These are phyloP conservation scores for Callimorpha dominula DNA, from an alignment of 2,888 invertebrate species.

Conservation along the genomic window DNA sequence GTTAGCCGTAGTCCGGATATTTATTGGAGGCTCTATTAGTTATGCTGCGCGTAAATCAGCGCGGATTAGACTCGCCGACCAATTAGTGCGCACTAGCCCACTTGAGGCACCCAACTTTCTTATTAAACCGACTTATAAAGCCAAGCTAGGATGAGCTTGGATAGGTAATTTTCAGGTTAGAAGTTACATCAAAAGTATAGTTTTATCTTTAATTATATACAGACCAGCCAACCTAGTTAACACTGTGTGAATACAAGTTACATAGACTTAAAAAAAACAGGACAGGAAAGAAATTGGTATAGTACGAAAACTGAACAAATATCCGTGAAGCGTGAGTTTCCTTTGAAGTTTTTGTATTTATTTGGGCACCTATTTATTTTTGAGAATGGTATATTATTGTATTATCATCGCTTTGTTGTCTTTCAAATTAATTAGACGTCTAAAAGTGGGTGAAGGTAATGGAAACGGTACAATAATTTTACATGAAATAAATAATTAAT, in stretches of 20 bases:
- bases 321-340: not conserved
- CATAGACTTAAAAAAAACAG: not conserved
- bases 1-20: slow-evolving; percentile 31
- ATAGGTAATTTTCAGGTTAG: not conserved
- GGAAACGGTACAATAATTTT: not conserved
- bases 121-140: slow-evolving; percentile 36
- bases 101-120: slow-evolving; percentile 35
- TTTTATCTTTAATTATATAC: not conserved
- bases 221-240: not conserved
- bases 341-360: not conserved
- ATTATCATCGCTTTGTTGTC: not conserved
- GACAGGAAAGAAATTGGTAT: not conserved
- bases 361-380: not conserved
- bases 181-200: not conserved
- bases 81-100: slow-evolving; percentile 41
- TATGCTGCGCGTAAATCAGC: slow-evolving; percentile 34
- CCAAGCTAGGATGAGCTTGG: not conserved
- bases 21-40: slow-evolving; percentile 46
- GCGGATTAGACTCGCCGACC: slow-evolving; percentile 43
- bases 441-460: not conserved
- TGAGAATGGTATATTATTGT: not conserved
- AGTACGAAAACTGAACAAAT: not conserved
- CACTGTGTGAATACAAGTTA: not conserved
- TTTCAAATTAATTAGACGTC: not conserved
- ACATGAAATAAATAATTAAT: too few species aligned